Base-by-base conservation (phyloP, 2,113 vertebrate species). In the Scortum barcoo region DNA sequence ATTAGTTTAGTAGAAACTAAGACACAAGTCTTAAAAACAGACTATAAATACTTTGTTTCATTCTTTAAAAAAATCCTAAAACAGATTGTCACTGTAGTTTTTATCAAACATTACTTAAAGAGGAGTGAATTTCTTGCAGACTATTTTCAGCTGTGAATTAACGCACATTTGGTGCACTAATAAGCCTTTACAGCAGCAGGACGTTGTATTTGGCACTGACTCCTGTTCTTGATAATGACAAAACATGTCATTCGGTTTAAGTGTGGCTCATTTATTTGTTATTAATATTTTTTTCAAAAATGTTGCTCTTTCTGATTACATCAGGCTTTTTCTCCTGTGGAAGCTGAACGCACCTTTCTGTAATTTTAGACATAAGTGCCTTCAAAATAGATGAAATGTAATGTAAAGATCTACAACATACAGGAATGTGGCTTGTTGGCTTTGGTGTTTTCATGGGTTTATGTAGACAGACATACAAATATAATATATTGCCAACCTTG, bases 141-240 rank as follows among this genome's bases (percentile, higher is more conserved):
- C 22, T 78, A 26, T 40, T 61, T 68, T 36, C 28, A 61, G 14
- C 36, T 0, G 2, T 7, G 44, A 30, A 70, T 30, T 28, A 60
- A 51, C 14, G 17, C 22, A 57, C 26, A 46, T 19, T 6, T 76
- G 3, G 2, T 56, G 24, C 38, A 20, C 36, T 40, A 7, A n/a
- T 26, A 50, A 54, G 20, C 38, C 13, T 74, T 74, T 48, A 62
- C 56, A 50, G 56, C 46, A 66, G n/a, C 20, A n/a, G 7, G 51
- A 42, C 1, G 0, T 38, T 68, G 9, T 46, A 6, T 1, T 24
- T 44, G 24, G 38, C 33, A 28, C 10, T 50, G 1, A 14, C 19
- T 63, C 2, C 33, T 50, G 74, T 68, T 68, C 3, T 17, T 57
- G 53, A 11, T 30, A 17, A 68, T 33, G n/a, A 48, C 48, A 30